Evolutionary conservation across 2,113 vertebrate genomes (phyloP), one percentile per base, ranked within the genome.

Genomic region (Lagenorhynchus albirostris): DNA sequence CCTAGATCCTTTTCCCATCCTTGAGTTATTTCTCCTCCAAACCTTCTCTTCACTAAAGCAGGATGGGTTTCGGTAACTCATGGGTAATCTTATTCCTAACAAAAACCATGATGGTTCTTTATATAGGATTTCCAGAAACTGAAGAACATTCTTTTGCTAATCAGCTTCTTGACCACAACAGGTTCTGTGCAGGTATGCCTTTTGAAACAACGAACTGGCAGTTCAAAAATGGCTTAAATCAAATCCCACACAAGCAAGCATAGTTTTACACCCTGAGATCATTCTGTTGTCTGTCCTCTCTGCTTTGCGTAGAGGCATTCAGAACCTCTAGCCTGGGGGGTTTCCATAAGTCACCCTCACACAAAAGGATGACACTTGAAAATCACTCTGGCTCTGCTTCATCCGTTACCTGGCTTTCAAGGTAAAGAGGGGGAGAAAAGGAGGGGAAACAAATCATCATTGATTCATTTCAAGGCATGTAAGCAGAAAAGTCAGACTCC

Each of bases 131-230:
- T 98, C 95, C 94, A 98, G 98, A 84, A 98, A 98, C 80, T 89
- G 97, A 96, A 93, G 95, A 97, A 98, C 96, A 98, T 98, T 98
- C 95, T 96, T 98, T 96, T 91, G 90, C 94, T 97, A 98, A 98
- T 98, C 98, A 98, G 96, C 93, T 96, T 97, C 98, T 98, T 98
- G 95, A 98, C 98, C 96, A 96, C 84, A 97, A 97, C 81, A 60
- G 33, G 91, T 94, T 98, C 97, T 79, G 76, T 97, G 98, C 97
- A 98, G 98, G 98, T 98, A 98, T 98, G 90, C 92, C 77, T 98
- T 98, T 98, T 98, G 97, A 96, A 98, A 98, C 83, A 97, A 96
- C 96, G 70, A 97, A 97, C 92, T 73, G 87, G 92, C 58, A 91
- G 68, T 97, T 98, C 95, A 91, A 98, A 97, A 97, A 36, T 44